phyloP scores from a whole-genome alignment of 2,888 invertebrate species.

The Timema cristinae region DNA sequence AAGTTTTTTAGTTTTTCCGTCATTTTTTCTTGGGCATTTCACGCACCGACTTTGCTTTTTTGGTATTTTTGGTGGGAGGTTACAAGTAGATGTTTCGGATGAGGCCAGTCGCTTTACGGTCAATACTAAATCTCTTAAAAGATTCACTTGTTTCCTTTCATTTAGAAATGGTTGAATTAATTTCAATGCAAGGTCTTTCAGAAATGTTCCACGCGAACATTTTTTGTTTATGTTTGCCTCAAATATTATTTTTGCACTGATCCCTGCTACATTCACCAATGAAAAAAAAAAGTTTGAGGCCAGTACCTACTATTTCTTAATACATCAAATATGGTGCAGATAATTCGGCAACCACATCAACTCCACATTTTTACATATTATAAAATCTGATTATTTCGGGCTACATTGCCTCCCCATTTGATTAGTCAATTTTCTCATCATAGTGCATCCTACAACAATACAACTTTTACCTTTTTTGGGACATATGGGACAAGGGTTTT shows the following conservation, averaged over 20 bases:
- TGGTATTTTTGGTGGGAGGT: too few species aligned
- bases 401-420: neutral
- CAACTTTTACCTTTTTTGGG: neutral
- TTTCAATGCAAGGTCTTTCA: too few species aligned
- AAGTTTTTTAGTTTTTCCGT: too few species aligned
- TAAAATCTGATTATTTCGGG: conserved; percentile 12
- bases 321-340: neutral
- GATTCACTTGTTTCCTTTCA: too few species aligned
- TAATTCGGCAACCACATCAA: neutral
- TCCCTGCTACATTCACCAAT: conserved; percentile 11
- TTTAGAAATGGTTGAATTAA: too few species aligned
- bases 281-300: neutral
- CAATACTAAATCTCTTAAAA: too few species aligned
- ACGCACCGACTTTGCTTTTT: too few species aligned
- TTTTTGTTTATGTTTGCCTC: neutral
- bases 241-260: neutral
- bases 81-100: too few species aligned
- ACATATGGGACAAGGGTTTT: neutral
- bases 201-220: too few species aligned
- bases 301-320: conserved; percentile 7
- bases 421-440: neutral
- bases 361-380: conserved; percentile 7
- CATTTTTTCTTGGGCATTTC: too few species aligned
- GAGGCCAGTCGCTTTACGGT: too few species aligned
- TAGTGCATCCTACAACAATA: neutral